phyloP scores from a whole-genome alignment of 1,140 invertebrate species.

The Eriocheir sinensis region DNA sequence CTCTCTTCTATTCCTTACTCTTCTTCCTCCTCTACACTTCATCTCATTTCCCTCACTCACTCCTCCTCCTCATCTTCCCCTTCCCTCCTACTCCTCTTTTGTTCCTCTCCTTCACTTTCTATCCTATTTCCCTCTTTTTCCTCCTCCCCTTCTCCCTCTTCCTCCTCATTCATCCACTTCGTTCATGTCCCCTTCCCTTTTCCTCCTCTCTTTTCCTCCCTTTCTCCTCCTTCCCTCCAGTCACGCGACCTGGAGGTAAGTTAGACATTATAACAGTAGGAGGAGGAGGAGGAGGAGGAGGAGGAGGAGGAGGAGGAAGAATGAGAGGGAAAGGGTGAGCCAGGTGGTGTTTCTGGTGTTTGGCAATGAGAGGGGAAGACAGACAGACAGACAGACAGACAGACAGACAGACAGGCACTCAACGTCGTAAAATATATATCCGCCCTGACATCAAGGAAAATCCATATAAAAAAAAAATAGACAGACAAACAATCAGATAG shows the following conservation, averaged over 20 bases:
- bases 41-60: not conserved
- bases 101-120: not conserved
- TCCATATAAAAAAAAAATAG: no score
- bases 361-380: no score
- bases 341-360: no score
- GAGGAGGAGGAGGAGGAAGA: not conserved
- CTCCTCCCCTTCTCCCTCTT: not conserved
- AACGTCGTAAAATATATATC: no score
- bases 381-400: no score
- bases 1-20: not conserved
- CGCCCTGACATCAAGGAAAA: no score
- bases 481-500: no score
- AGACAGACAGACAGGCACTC: no score
- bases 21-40: not conserved
- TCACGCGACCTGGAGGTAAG: not conserved
- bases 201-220: not conserved
- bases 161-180: not conserved
- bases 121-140: not conserved
- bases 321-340: not conserved
- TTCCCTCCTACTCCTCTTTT: no score
- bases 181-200: not conserved
- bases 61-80: not conserved
- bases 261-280: not conserved
- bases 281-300: not conserved
- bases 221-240: not conserved